phyloP scores from a whole-genome alignment of 2,113 vertebrate species.

The Elephas maximus region DNA sequence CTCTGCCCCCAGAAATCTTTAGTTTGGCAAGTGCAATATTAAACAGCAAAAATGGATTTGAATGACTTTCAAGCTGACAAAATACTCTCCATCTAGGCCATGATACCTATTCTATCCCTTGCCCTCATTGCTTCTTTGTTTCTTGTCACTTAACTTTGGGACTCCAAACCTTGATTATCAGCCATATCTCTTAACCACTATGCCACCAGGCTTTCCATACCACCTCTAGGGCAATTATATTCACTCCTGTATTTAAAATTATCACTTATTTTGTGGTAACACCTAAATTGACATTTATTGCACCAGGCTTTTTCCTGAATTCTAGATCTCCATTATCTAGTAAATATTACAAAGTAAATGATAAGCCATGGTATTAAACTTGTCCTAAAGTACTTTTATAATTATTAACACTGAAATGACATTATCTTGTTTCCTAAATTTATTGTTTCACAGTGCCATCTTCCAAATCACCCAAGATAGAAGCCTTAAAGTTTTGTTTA shows the following conservation, averaged over 20 bases:
- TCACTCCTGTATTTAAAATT: not conserved
- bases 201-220: not conserved
- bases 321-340: not conserved
- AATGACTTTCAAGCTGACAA: not conserved
- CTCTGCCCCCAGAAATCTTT: not conserved
- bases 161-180: too few species aligned
- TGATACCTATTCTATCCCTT: not conserved
- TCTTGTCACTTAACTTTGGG: not conserved
- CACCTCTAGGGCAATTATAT: not conserved
- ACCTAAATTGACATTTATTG: not conserved
- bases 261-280: not conserved
- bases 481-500: not conserved
- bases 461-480: not conserved
- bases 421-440: not conserved
- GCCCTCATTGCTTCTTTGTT: not conserved
- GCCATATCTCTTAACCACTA: too few species aligned
- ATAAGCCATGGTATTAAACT: not conserved
- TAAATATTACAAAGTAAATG: not conserved
- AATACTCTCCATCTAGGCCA: not conserved
- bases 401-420: not conserved
- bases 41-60: not conserved
- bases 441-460: not conserved
- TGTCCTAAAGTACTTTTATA: not conserved
- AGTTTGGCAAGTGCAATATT: not conserved
- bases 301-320: not conserved